Percentiles rank a stretch among this genome's conserved stretches.
phyloP scores from a whole-genome alignment of 2,888 invertebrate species.

The Acholoe squamosa region DNA sequence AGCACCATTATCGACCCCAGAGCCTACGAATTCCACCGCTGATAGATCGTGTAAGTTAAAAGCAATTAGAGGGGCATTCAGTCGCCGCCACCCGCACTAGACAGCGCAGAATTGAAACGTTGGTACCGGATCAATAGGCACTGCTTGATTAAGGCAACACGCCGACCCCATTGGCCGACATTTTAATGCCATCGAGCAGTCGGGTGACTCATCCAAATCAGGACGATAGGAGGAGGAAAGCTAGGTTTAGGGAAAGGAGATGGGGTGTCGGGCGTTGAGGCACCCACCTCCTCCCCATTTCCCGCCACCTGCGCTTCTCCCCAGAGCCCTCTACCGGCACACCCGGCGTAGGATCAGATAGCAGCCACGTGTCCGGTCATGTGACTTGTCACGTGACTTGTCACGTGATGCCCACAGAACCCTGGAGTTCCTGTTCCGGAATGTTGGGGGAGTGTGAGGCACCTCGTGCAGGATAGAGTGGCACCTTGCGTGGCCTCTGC shows the following conservation, averaged over 20 bases:
- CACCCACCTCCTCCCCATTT: neutral
- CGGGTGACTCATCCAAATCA: slow-evolving; percentile 20
- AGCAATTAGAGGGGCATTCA: slow-evolving; percentile 48
- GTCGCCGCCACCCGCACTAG: neutral
- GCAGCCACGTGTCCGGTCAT: slow-evolving; percentile 1
- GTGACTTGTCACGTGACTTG: slow-evolving; percentile 26
- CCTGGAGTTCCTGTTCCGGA: neutral
- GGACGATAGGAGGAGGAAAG: neutral
- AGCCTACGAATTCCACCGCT: neutral
- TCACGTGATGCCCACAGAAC: neutral
- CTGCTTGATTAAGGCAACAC: slow-evolving; percentile 38
- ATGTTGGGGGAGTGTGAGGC: slow-evolving; percentile 15
- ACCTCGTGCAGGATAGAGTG: neutral
- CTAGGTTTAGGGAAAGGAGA: neutral
- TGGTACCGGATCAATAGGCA: neutral
- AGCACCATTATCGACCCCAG: neutral
- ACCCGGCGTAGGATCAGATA: neutral
- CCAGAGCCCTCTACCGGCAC: neutral
- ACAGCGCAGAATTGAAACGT: slow-evolving; percentile 14
- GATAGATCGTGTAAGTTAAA: slow-evolving; percentile 54
- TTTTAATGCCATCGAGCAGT: slow-evolving; percentile 39
- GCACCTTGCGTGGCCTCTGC: too few species aligned
- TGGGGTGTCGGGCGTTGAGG: neutral
- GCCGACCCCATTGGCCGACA: neutral
- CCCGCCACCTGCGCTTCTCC: slow-evolving; percentile 9